Base-by-base conservation (phyloP, 2,113 vertebrate genomes). In the Capreolus pygargus region DNA sequence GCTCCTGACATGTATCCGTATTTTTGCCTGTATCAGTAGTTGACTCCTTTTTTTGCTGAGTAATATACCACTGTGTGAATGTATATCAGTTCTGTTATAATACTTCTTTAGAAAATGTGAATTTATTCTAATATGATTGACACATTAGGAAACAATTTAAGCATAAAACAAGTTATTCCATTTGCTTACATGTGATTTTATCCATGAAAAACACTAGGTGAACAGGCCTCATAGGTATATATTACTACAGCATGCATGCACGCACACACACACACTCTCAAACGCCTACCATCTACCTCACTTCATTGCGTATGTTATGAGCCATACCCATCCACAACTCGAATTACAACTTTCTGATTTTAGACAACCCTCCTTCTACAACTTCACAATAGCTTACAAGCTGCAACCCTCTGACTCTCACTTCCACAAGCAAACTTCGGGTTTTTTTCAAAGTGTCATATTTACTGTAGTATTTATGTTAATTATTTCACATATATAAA, bases 231-330 rank as follows among this genome's bases (percentile, higher is more conserved):
- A 33, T 12, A 79, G 76, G 70, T 43, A 43, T 76, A 76, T 76
- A 7, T 76, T 27, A 76, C 12, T 76, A 27, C 12, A 76, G 70
- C 39, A 2, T 7, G 67, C 0, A 6, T 0, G 0, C 14, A 3
- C 7, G 0, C 0, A 17, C 14, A 15, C 2, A 16, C 25, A 78
- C 13, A 27, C 70, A 16, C 61, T 6, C 15, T 33, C 47, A 50
- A 33, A 81, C 0, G 10, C 47, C 78, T n/a, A 13, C 28, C 28
- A n/a, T 33, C 78, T 81, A 19, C 78, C 16, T 81, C 45, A 19
- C 30, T 81, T 52, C 78, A n/a, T 6, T n/a, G 16, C 1, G 0
- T 33, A 30, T n/a, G 78, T 81, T 81, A 81, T 0, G 17, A 52
- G 78, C 78, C 78, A 33, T 13, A 33, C 78, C 30, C 30, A 52